A percentile compares a stretch with the other conserved stretches of the same genome.
Evolutionary conservation across 2,113 vertebrate genomes (phyloP).

Genomic region (Ptilorrhoa leucosticta): DNA sequence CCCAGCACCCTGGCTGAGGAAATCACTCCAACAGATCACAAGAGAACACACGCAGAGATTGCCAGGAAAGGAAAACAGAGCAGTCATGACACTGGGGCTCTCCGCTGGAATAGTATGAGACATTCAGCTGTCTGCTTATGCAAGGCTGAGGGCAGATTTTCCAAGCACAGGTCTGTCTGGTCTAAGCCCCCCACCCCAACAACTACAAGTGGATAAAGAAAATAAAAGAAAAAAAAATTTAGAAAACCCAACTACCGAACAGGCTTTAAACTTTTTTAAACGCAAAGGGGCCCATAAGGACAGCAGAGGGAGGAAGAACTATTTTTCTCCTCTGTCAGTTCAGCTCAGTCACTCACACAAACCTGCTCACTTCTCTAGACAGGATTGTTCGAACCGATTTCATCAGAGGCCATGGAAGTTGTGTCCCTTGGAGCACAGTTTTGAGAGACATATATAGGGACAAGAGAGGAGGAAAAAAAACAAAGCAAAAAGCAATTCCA

Average conservation of each 20-base stretch:
- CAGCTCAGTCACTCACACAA: neutral
- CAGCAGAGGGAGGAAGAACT: neutral
- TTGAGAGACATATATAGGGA: rapidly evolving
- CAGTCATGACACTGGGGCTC: neutral
- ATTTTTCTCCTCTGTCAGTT: neutral
- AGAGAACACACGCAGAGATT: neutral
- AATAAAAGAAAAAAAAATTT: neutral
- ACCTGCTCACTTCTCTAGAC: neutral
- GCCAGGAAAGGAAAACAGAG: neutral
- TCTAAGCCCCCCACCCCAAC: neutral
- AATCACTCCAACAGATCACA: neutral
- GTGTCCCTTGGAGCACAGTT: neutral
- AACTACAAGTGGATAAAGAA: neutral
- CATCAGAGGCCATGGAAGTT: neutral
- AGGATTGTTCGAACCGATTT: neutral
- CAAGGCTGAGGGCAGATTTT: neutral
- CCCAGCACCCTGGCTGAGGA: neutral
- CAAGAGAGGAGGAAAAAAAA: rapidly evolving
- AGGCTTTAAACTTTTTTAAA: neutral
- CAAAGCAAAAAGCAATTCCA: neutral
- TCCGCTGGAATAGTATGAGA: rapidly evolving
- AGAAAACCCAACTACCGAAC: neutral
- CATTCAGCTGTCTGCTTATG: neutral
- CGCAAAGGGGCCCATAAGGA: neutral
- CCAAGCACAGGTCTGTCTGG: neutral